Conservation (phyloP, 2,113 vertebrate genomes). For the Callionymus lyra region DNA sequence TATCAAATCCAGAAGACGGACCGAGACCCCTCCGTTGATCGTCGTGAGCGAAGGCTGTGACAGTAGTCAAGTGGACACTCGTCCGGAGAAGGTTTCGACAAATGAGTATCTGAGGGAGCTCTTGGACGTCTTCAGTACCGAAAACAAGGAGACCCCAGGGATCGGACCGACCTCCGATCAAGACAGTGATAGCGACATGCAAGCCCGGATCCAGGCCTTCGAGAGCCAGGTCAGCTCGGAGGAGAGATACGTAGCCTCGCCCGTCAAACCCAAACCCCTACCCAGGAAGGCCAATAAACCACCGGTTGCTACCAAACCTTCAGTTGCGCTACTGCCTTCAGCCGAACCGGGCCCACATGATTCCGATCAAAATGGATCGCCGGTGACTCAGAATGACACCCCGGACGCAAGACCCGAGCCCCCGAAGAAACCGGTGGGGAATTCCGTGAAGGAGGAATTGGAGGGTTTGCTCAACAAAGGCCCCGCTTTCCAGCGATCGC, state of each 20-base stretch:
- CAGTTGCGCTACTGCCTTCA: conserved; percentile 63
- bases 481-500: conserved; percentile 34
- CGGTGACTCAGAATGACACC: conserved; percentile 32
- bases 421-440: conserved; percentile 57
- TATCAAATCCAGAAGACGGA: conserved; percentile 71
- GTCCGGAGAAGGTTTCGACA: conserved; percentile 15
- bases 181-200: conserved; percentile 73
- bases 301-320: conserved; percentile 72
- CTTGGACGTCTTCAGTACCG: conserved; percentile 51
- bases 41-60: conserved; percentile 40
- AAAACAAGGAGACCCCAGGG: conserved; percentile 5
- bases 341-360: conserved; percentile 11
- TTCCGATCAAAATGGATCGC: conserved; percentile 9
- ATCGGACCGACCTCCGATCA: conserved; percentile 12
- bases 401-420: conserved; percentile 67
- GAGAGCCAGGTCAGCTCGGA: conserved; percentile 70
- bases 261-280: conserved; percentile 61
- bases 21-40: conserved; percentile 54
- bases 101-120: conserved; percentile 53
- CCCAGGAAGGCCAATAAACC: conserved; percentile 68
- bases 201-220: conserved; percentile 82
- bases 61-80: conserved; percentile 1
- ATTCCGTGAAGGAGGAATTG: conserved; percentile 27
- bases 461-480: conserved; percentile 27
- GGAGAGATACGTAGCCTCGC: conserved; percentile 32